Base-by-base conservation (phyloP, 2,797 vertebrate species). In the Periophthalmus magnuspinnatus region DNA sequence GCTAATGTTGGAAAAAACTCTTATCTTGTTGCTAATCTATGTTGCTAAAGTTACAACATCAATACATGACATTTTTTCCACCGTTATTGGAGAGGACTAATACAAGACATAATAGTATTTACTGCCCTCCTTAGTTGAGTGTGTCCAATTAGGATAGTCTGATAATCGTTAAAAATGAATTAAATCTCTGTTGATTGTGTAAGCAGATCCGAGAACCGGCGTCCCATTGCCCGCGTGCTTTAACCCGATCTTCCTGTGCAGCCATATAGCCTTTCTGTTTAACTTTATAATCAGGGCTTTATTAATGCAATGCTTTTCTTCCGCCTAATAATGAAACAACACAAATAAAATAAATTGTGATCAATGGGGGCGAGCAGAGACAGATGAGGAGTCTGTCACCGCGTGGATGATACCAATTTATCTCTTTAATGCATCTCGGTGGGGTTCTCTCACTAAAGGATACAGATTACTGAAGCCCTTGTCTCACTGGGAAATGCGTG, bases 311-410 rank as follows among this genome's bases (percentile, higher is more conserved):
- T 89, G 89, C 90, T 92, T 92, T 88, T 91, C 89, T 93, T 93
- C 91, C 83, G 83, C 86, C 90, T 93, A 93, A 93, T 93, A 94
- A 94, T 90, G 90, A 92, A 90, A 89, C 92, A 93, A 93, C 92
- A 93, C 91, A 94, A 94, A 94, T 93, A 93, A 93, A 93, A 93
- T 92, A 93, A 95, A 94, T 93, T 92, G 92, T 94, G 93, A 94
- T 94, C 94, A 95, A 94, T 94, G 90, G 88, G 89, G 87, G 90
- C 84, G 71, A 92, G 91, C 90, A 90, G 84, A 94, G 94, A 94
- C 93, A 92, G 93, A 93, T 92, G 93, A 94, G 92, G 89, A 93
- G 90, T 91, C 90, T 94, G 93, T 94, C 93, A 93, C 89, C 85
- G 81, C 83, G 88, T 85, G 91, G 92, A 93, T 93, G 89, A 93